A percentile compares a stretch with the other conserved stretches of the same genome.
Evolutionary conservation across 2,888 invertebrate genomes (phyloP).

Genomic region (Conops quadrifasciatus): DNA sequence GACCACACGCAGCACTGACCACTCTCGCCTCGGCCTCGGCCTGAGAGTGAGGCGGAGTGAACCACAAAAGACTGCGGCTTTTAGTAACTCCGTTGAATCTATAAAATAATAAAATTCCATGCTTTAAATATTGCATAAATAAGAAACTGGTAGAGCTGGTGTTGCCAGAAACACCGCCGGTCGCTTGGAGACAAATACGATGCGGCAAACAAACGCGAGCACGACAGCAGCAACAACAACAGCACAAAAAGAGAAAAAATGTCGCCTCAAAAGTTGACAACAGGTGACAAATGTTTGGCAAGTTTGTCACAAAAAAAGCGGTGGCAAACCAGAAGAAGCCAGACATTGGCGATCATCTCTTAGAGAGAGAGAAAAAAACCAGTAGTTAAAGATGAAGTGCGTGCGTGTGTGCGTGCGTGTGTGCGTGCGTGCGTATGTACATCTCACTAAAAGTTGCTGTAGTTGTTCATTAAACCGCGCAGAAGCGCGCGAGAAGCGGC

Average conservation of each 20-base stretch:
- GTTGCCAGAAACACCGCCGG: not conserved
- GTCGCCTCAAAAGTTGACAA: not conserved
- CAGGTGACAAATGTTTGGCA: slow-evolving; percentile 29
- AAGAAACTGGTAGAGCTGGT: slow-evolving; percentile 9
- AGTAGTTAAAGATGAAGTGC: not conserved
- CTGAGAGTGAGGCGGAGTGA: too few relatives aligned
- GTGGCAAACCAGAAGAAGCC: not conserved
- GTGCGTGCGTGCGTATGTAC: not conserved
- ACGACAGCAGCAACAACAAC: not conserved
- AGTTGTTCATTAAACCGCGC: too few relatives aligned
- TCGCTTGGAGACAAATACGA: not conserved
- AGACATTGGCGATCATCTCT: not conserved
- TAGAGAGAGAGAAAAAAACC: not conserved
- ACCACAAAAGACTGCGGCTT: too few relatives aligned
- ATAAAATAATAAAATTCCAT: not conserved
- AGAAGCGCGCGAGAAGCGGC: not conserved
- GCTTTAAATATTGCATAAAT: not conserved
- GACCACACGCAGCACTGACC: not conserved
- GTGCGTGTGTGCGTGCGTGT: not conserved
- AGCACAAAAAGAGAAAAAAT: not conserved
- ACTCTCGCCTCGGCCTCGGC: too few relatives aligned
- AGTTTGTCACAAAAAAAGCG: slow-evolving; percentile 8
- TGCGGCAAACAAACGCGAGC: not conserved
- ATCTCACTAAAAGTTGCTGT: too few relatives aligned
- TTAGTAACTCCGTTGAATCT: too few relatives aligned